Base-by-base conservation (phyloP, 2,888 invertebrate species). In the Eretmocerus hayati region DNA sequence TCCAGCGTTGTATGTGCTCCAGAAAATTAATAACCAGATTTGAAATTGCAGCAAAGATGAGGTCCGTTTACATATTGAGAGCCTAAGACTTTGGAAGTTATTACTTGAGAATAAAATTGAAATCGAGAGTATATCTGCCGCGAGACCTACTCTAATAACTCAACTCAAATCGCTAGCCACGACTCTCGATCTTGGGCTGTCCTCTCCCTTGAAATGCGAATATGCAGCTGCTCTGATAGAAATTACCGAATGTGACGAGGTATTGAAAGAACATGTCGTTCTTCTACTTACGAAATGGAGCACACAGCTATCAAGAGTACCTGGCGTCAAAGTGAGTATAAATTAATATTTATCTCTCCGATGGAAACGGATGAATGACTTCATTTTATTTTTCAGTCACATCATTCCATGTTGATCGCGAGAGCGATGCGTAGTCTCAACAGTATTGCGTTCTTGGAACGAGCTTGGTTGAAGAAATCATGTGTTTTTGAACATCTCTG, bases 271-370 rank as follows among this genome's bases (percentile, higher is more conserved):
- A 9, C 57, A 56, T 23, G 59, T 69, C 8, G 52, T 58, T 2
- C 54, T 59, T 5, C 56, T 71, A 5, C 45, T 71, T 19, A 53
- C 49, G 1, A 71, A 69, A 51, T 71, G 70, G 71, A 68, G 59
- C 19, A 62, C 60, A 6, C 71, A 71, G 30, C 45, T 50, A n/a
- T 40, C 51, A 4, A 54, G 23, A n/a, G 35, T 49, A 15, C 47
- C 52, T 9, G 36, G 31, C n/a, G 46, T 45, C 8, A 54, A 37
- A 5, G 49, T 54, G 47, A 46, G 9, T 20, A 22, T 5, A 8
- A 35, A 9, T 5, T 4, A 18, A n/a, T 22, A 15, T 20, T 31
- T 20, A 44, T 19, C 18, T 4, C 31, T 15, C 8, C 1, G 19
- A 11, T 31, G 11, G 1, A 26, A 26, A 15, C 13, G 6, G 15